Base-by-base conservation (phyloP, 2,888 invertebrate genomes). In the Lasius platythorax region DNA sequence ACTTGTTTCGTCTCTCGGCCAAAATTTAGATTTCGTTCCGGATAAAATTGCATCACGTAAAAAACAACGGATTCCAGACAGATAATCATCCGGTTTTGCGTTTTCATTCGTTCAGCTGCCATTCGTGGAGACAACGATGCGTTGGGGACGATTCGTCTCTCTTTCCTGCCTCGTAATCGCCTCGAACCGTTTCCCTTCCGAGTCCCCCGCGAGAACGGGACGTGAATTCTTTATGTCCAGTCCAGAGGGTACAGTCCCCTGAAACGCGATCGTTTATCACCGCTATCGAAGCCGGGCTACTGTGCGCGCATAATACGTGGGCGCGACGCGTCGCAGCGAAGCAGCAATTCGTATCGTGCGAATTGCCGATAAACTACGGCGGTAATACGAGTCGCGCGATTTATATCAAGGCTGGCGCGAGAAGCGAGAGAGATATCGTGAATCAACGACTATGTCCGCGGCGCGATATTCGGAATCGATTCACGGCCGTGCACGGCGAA, bases 251-350 rank as follows among this genome's bases (percentile, higher is more conserved):
- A 50, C 37, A 53, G n/a, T 53, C 50, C 50, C 8, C 33, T n/a
- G 30, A 56, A 68, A 43, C 66, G 61, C 61, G 72, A 63, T 72
- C 79, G 79, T 79, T 79, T 61, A 72, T 79, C 79, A 79, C 46
- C 61, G 37, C 33, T 72, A 72, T 79, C 79, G 79, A 72, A 79
- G 79, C 43, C 23, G 23, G 46, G 88, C 89, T 89, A 90, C 90
- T 73, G 91, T 91, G 74, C 73, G 83, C 87, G 90, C 87, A 87
- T 87, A 87, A 91, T 85, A 88, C 86, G 86, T 83, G 89, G 86
- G 85, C 40, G 81, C 67, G 66, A 43, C 83, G 66, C 68, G 82
- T 61, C 75, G 75, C 70, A 82, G 83, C 88, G 84, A 78, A 84
- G 82, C 85, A 43, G 73, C 89, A 87, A 85, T 89, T 87, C 73